A percentile compares a stretch with the other conserved stretches of the same genome.
These are phyloP conservation scores for Nomada ruficornis DNA, from an alignment of 2,888 invertebrate genomes.

Conservation along the genomic window DNA sequence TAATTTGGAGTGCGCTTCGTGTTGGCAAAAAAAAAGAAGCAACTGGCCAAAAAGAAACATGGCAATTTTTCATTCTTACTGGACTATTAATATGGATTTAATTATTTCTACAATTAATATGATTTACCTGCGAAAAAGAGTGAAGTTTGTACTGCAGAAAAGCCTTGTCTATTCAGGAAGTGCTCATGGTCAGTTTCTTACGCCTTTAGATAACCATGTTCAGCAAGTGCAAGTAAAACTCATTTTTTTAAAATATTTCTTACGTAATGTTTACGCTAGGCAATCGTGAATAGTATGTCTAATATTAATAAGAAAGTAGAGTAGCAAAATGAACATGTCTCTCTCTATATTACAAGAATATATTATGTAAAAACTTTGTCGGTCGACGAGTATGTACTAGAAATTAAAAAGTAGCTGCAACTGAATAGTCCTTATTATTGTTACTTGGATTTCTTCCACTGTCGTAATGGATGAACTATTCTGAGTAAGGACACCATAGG, in stretches of 20 bases:
- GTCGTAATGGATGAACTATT: slow-evolving; percentile 83
- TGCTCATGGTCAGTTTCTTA: neutral
- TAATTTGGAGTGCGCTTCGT: too few species aligned
- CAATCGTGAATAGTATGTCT: neutral
- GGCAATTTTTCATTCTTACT: neutral
- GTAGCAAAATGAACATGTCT: neutral
- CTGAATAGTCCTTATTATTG: neutral
- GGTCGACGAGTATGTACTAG: too few species aligned
- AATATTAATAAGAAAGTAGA: slow-evolving; percentile 4
- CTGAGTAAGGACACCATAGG: slow-evolving; percentile 86
- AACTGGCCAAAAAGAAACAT: neutral
- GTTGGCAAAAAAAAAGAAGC: too few species aligned
- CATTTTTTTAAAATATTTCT: neutral
- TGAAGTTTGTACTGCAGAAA: neutral
- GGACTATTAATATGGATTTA: neutral
- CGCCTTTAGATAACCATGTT: neutral
- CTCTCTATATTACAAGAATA: neutral
- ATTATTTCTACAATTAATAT: neutral
- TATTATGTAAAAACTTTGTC: too few species aligned
- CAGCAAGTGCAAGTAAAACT: neutral
- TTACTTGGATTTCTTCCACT: slow-evolving; percentile 55
- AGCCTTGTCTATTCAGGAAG: neutral
- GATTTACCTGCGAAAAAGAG: neutral
- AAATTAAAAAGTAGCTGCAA: too few species aligned
- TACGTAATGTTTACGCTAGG: neutral